A percentile compares a stretch with the other conserved stretches of the same genome.
Conservation (phyloP, 2,888 invertebrate species). For the Amphimallon solstitiale region DNA sequence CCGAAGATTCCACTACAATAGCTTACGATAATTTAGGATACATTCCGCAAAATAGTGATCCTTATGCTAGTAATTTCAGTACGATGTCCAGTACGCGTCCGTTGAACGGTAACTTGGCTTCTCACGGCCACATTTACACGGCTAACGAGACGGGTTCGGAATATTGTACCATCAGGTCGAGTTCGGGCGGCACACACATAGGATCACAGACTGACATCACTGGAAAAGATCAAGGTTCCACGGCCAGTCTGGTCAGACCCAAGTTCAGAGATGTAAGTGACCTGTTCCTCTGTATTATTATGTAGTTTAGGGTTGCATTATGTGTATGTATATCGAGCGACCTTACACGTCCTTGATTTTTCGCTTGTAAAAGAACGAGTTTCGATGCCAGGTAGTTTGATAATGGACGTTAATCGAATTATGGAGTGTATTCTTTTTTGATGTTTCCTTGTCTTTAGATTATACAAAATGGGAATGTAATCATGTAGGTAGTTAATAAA, state of each 20-base stretch:
- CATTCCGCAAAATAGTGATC: conserved; percentile 41
- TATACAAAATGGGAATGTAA: too few relatives aligned
- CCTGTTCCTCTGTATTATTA: conserved; percentile 20
- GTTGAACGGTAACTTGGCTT: conserved; percentile 44
- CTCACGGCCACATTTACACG: conserved; percentile 20
- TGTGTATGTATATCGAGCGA: conserved; percentile 8
- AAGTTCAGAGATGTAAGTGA: conserved; percentile 58
- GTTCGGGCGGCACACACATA: conserved; percentile 52
- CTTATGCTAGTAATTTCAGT: conserved; percentile 37
- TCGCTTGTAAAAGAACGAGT: conserved; percentile 7
- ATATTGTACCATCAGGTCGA: conserved; percentile 54
- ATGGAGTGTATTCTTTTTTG: neutral
- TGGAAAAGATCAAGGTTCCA: conserved; percentile 56
- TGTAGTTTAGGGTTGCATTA: conserved; percentile 5
- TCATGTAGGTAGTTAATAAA: too few relatives aligned
- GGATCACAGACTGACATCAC: conserved; percentile 50
- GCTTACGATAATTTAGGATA: conserved; percentile 45
- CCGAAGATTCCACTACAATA: conserved; percentile 41
- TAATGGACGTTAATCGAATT: neutral
- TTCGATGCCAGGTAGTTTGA: neutral
- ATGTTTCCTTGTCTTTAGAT: conserved; percentile 3
- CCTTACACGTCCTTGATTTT: conserved; percentile 30
- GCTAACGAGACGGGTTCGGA: conserved; percentile 52
- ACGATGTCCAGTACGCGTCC: conserved; percentile 53
- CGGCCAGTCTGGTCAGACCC: conserved; percentile 56